These are phyloP conservation scores for Actinernus sp. DNA, from an alignment of 92 coral and sea anemone genomes.

Conservation along the genomic window DNA sequence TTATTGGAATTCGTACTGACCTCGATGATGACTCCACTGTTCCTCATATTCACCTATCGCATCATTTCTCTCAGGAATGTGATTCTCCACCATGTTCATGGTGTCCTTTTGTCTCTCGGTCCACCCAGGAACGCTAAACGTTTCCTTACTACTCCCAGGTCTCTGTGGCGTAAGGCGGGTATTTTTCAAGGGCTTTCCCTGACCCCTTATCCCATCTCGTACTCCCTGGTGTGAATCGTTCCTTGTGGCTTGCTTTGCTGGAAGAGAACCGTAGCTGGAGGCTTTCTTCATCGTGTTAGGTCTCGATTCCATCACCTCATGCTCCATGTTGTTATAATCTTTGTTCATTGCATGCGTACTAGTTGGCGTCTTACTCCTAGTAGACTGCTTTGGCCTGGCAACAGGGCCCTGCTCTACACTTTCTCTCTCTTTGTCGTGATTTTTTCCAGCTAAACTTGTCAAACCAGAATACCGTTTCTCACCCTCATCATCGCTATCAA, in stretches of 20 bases:
- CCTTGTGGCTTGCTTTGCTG: slow-evolving; percentile 4
- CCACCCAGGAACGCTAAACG: slow-evolving; percentile 25
- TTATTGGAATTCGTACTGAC: too few species aligned
- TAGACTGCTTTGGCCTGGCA: not conserved
- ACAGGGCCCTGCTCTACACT: too few species aligned
- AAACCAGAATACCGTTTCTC: not conserved
- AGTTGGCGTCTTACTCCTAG: slow-evolving; percentile 10
- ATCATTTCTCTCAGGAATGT: slow-evolving; percentile 41
- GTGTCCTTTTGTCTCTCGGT: slow-evolving; percentile 28
- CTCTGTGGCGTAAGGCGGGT: slow-evolving; percentile 51
- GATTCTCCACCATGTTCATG: slow-evolving; percentile 65
- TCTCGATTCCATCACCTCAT: not conserved
- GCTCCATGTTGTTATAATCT: slow-evolving; percentile 3
- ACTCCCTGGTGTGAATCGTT: slow-evolving; percentile 2
- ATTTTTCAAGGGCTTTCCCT: not conserved
- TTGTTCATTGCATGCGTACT: too few species aligned
- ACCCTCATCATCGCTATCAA: not conserved
- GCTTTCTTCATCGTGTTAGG: slow-evolving; percentile 16
- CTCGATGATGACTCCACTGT: not conserved
- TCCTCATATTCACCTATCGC: slow-evolving; percentile 11
- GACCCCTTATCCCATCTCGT: not conserved
- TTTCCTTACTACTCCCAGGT: slow-evolving; percentile 50
- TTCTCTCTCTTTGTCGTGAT: not conserved
- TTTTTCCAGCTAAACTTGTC: not conserved
- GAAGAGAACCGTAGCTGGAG: slow-evolving; percentile 25